Evolutionary conservation across 2,113 vertebrate species (phyloP), one percentile per base, ranked within the genome.

Genomic region (Sorex araneus): DNA sequence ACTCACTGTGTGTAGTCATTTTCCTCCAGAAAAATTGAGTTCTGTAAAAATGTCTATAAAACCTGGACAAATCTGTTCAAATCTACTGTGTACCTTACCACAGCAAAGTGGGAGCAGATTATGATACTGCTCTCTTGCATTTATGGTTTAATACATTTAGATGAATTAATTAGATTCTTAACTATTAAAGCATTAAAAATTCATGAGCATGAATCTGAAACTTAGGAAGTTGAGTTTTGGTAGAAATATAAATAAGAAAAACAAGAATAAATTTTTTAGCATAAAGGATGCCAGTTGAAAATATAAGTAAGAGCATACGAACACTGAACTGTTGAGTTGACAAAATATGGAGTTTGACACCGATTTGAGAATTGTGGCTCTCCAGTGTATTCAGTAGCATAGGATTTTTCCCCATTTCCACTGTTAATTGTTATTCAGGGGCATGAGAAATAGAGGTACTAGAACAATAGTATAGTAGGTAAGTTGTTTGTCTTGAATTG

Each of bases 191-290:
- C 32, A 74, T 76, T 89, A 70, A 85, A 85, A 86, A 94, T 80
- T 21, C 34, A 74, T 54, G 12, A 78, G 12, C 7, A 30, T 45
- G 54, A 32, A 8, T 70, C 71, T 83, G 70, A 94, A 89, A 91
- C 70, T 79, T 60, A 84, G 28, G 27, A 88, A 96, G 79, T 30
- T 91, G 36, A 85, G 21, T 81, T 85, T 54, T 85, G 28, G 73
- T 77, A 88, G 64, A 82, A 84, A 87, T 25, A 16, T 90, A 85
- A 19, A 34, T 54, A 63, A 75, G 23, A 75, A 70, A 64, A 45
- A 23, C 3, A 40, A 54, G 87, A 80, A 87, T 87, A 3, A 84
- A 69, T 87, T 87, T 87, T 66, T 70, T 25, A 86, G 78, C 75
- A 70, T 28, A 74, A 79, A 85, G n/a, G 8, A 63, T 27, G 47